Percentiles rank a stretch among this genome's conserved stretches.
phyloP scores from a whole-genome alignment of 2,113 vertebrate genomes.

The Chloropsis hardwickii region DNA sequence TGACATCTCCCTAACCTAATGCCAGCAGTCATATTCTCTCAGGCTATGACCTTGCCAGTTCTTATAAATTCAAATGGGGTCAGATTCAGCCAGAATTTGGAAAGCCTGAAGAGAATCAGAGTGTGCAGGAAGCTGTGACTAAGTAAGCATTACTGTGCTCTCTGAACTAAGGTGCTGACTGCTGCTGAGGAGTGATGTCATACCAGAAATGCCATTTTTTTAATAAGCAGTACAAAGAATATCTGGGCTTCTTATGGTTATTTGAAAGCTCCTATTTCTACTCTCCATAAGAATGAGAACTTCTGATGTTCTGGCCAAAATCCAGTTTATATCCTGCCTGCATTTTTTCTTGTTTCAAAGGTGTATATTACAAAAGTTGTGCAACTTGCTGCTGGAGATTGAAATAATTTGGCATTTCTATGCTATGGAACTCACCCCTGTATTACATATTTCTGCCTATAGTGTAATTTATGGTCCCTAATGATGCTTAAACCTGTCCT shows the following conservation, averaged over 20 bases:
- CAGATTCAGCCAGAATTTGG: background rate
- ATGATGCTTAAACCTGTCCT: background rate
- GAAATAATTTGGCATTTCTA: background rate
- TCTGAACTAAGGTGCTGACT: background rate
- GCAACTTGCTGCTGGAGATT: background rate
- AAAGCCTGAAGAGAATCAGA: background rate
- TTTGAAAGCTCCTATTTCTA: background rate
- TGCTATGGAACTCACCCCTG: background rate
- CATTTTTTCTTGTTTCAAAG: background rate
- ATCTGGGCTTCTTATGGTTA: background rate
- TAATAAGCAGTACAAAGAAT: background rate
- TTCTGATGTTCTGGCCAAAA: background rate
- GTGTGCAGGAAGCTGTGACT: background rate
- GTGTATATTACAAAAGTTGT: background rate
- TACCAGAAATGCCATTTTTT: background rate
- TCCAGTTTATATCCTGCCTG: background rate
- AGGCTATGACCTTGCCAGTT: constrained; percentile 31
- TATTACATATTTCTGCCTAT: background rate
- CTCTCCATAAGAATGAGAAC: accelerated
- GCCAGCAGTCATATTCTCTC: constrained; percentile 41
- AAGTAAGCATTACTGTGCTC: background rate
- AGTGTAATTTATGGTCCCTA: background rate
- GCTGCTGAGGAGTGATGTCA: background rate
- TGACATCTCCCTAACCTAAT: constrained; percentile 52
- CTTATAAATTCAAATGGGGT: background rate